Evolutionary conservation across 2,888 invertebrate genomes (phyloP), one percentile per base, ranked within the genome.

Genomic region (Nemapogon koenigi): DNA sequence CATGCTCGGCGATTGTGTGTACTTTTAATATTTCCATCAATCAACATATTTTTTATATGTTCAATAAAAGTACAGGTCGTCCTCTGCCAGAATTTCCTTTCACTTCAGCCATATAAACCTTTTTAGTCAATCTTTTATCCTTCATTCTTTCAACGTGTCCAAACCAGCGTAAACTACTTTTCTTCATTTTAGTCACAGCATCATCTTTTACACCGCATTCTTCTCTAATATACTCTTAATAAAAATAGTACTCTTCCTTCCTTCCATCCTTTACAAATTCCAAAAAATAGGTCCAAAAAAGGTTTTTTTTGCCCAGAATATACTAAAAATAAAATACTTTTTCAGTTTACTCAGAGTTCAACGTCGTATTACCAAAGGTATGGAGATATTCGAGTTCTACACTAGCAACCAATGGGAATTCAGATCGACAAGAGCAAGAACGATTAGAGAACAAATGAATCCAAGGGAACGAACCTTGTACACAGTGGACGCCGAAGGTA

Each of bases 381-480:
- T 31, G 19, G 31, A 32, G 13, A 16, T 33, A 10, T 29, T 22
- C 15, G 27, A 15, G 14, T 40, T 35, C 17, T 39, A 39, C 18
- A 16, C 16, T 10, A 18, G 19, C 25, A 31, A 19, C 33, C 61
- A 67, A 22, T 79, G 78, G 78, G 48, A 44, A 22, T 59, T 59
- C 39, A 41, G 42, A 10, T 48, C 47, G 30, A 48, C 48, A 16
- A 48, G 49, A 37, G 41, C 49, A 1, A 18, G 47, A 3, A 42
- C 32, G 4, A 28, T 59, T 15, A 41, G 49, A 28, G 43, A 49
- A 7, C 29, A 44, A 15, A 41, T 56, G 10, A 32, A 27, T 4
- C 4, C 31, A 25, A 22, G n/a, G 4, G 33, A 33, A 19, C 18
- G 13, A 13, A 33, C 2, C 2, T 3, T 3, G 8, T 19, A 33